Evolutionary conservation across 1,140 invertebrate genomes (phyloP), one percentile per base, ranked within the genome.

Genomic region (Drosophila pruinosa): DNA sequence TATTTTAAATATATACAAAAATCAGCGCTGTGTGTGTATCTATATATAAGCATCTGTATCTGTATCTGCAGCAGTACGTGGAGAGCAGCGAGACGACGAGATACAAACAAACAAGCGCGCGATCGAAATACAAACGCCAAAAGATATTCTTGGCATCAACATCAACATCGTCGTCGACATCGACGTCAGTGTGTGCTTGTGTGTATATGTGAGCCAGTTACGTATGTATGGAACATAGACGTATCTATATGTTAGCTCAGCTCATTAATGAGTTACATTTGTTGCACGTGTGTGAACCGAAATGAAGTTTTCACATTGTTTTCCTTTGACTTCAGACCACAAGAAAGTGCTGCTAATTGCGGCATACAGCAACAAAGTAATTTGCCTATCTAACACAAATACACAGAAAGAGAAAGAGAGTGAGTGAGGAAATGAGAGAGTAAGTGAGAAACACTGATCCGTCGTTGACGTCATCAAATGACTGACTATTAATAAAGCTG

Each of bases 1-100:
- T 78, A 86, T 86, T 86, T 86, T 82, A 88, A 82, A 86, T 86
- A 86, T 86, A 86, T 81, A 86, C 69, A 86, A 76, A 72, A 86
- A 72, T 75, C 75, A 17, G 28, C 36, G 39, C 22, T 53, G 22
- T 54, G n/a, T 39, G 48, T 72, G 41, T 58, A 34, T 71, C 28
- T 74, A 48, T 53, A 28, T 39, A 62, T 64, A 59, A 52, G 41
- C 70, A 56, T 70, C 28, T 68, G 31, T 59, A 19, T 72, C 48
- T 67, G 53, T 45, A 63, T 67, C 58, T 72, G 52, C 64, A 72
- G 56, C 10, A 21, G 19, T 21, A 50, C 34, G 52, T 28, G 57
- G n/a, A 47, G 41, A 41, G 22, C 31, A 39, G 68, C 24, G 54
- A 58, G 34, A 59, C 43, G 53, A 45, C 38, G 48, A 80, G 69